Evolutionary conservation across 2,797 vertebrate species (phyloP), one percentile per base, ranked within the genome.

Genomic region (Babyrousa celebensis): DNA sequence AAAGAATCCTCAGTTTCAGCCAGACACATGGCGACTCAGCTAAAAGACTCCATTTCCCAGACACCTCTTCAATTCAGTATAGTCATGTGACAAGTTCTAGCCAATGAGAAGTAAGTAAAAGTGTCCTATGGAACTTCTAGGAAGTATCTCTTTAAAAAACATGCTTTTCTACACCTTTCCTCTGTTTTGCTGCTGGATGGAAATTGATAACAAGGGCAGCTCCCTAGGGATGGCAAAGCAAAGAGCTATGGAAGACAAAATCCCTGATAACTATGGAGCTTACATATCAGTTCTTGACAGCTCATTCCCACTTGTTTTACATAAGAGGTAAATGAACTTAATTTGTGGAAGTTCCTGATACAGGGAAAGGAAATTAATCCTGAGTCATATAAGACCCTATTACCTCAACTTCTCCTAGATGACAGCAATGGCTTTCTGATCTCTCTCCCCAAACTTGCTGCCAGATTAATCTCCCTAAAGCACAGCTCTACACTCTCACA

Each of bases 301-400:
- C 12, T 80, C 32, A 36, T 16, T 8, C 29, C 18, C 43, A 54
- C 40, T 90, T 87, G 56, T 90, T 94, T 68, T 68, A 60, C 36
- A 65, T 23, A 71, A 95, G n/a, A 80, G 14, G 91, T n/a, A 96
- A 91, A 94, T 88, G 84, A 75, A 62, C 40, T 43, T 79, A 85
- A 82, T 32, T n/a, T 90, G 65, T 67, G 23, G 40, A 87, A 82
- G 29, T 32, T 21, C 27, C 60, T 84, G 16, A 21, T 23, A 60
- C 7, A 72, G 21, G 62, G 29, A 36, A 56, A 75, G 48, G 62
- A 52, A 75, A 86, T 58, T 6, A 86, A 83, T 43, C 25, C 40
- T 79, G 71, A 80, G 10, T 65, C 12, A 23, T 79, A 11, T 15
- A 71, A 71, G 29, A 62, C 7, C 3, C n/a, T 63, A 95, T 27